A percentile compares a stretch with the other conserved stretches of the same genome.
Conservation (phyloP, 2,113 vertebrate genomes). For the Spilogale gracilis region DNA sequence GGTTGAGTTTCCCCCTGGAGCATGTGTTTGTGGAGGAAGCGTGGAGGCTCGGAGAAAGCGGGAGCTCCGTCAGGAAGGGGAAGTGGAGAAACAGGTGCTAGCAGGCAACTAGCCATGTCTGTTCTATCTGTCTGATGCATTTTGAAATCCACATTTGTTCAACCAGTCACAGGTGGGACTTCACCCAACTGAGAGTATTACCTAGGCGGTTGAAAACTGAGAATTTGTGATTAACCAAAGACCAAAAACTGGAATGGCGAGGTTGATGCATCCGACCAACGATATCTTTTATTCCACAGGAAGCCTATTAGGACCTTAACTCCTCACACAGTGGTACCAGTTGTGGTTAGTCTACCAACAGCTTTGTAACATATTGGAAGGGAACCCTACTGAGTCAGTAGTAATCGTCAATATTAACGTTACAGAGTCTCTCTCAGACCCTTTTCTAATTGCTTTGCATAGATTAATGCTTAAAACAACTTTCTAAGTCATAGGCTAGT, state of each 20-base stretch:
- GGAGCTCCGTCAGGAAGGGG: background rate
- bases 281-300: background rate
- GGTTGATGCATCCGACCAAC: background rate
- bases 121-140: background rate
- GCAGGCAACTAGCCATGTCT: background rate
- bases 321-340: background rate
- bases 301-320: background rate
- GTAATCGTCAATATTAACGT: background rate
- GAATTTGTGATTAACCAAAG: background rate
- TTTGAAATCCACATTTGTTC: background rate
- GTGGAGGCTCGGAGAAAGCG: background rate
- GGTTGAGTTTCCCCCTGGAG: too few species aligned
- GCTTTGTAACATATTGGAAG: background rate
- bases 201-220: background rate
- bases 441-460: background rate
- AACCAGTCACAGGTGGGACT: background rate
- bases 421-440: background rate
- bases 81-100: background rate
- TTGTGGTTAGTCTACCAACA: background rate
- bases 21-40: background rate
- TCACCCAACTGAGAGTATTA: background rate
- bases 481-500: background rate
- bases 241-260: background rate
- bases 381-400: background rate
- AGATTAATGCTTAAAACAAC: background rate